Evolutionary conservation across 1,140 invertebrate genomes (phyloP), one percentile per base, ranked within the genome.

Genomic region (Sarcophaga bullata): DNA sequence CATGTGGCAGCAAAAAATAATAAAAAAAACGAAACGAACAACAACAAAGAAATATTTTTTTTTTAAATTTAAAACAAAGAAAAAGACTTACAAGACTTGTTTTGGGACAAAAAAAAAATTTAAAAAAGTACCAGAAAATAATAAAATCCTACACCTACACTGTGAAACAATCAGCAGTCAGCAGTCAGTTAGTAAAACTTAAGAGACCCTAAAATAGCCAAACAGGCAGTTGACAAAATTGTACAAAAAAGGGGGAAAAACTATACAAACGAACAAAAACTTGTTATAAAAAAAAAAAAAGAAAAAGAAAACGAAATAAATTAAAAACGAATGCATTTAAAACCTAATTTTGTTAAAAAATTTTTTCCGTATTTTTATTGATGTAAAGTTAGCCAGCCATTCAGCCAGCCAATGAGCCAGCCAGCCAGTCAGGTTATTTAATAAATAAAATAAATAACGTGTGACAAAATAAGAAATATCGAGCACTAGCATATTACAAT

Each of bases 371-470:
- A 58, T 58, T 58, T 58, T 58, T 58, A 58, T 58, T 58, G 15
- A 58, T 58, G 15, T 58, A 58, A n/a, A 58, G 25, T 37, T n/a
- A 58, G 54, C 11, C 25, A 37, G 25, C 25, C 25, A 37, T 2
- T 37, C 1, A 37, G 25, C 25, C 25, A 37, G 25, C 25, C 25
- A 37, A 2, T 37, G 1, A 37, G 25, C 25, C 25, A 37, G 54
- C n/a, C 54, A 58, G 54, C 15, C 54, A 58, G 54, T n/a, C n/a
- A n/a, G n/a, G n/a, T 58, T 58, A 58, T 58, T 58, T 58, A 58
- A 58, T 58, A 37, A 37, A 58, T 58, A 58, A 58, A 58, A 58
- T 13, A 58, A 58, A 58, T 58, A 58, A 58, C 15, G 54, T n/a
- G 54, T 37, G 25, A 37, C 25, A 37, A 37, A 37, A 37, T 37